Conservation (phyloP, 2,797 vertebrate genomes). For the Neosilurus mollespiculum region DNA sequence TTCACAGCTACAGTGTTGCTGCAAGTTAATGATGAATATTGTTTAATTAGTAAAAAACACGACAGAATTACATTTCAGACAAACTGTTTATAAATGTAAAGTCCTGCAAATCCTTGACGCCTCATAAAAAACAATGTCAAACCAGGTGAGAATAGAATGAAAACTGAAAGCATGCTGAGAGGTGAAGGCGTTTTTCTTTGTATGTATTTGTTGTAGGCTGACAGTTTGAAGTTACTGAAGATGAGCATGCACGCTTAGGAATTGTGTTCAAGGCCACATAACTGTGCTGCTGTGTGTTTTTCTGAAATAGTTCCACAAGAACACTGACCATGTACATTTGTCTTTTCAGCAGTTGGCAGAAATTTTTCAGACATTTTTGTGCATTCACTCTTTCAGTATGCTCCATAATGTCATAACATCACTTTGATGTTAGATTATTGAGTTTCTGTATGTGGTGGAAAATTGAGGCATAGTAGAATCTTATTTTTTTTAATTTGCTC, state of each 20-base stretch:
- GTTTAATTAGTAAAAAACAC: neutral
- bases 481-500: constrained; percentile 24
- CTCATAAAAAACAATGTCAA: constrained; percentile 23
- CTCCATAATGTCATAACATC: constrained; percentile 14
- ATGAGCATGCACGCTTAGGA: constrained; percentile 30
- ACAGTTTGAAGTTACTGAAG: constrained; percentile 31
- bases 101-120: constrained; percentile 15
- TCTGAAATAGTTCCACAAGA: constrained; percentile 39
- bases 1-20: neutral
- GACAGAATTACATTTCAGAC: constrained; percentile 9
- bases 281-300: constrained; percentile 30
- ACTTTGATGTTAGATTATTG: constrained; percentile 25
- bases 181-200: neutral
- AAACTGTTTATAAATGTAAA: neutral
- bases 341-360: constrained; percentile 26
- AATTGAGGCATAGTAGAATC: constrained; percentile 24
- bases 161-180: constrained; percentile 7
- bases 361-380: constrained; percentile 18
- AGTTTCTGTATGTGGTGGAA: constrained; percentile 38
- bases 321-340: constrained; percentile 23
- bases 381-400: neutral
- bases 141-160: constrained; percentile 16
- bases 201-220: constrained; percentile 8
- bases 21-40: neutral
- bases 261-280: constrained; percentile 41